Evolutionary conservation across 2,113 vertebrate species (phyloP).

Genomic region (Lycocorax pyrrhopterus): DNA sequence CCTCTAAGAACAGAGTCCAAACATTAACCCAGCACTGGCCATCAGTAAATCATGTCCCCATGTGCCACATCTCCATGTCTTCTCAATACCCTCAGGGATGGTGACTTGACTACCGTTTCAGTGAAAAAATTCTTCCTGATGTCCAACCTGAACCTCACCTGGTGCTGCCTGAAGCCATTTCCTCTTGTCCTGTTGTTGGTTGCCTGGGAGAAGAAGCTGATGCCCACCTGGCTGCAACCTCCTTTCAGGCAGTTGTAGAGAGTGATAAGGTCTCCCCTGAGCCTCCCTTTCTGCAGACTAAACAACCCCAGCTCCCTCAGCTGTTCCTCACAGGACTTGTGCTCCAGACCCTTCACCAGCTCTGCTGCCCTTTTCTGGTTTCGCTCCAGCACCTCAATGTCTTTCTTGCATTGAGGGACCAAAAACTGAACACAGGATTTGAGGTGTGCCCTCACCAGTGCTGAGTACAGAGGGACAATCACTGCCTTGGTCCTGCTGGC

Average conservation of each 20-base stretch:
- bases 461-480: accelerated
- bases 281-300: neutral
- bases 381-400: neutral
- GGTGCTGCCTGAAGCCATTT: neutral
- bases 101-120: neutral
- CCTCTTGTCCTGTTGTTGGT: neutral
- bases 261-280: neutral
- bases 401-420: no score
- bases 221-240: neutral
- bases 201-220: neutral
- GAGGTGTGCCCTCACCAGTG: neutral
- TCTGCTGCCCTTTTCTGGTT: neutral
- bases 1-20: neutral
- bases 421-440: neutral
- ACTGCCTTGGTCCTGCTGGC: neutral
- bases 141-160: neutral
- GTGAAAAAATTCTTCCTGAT: neutral
- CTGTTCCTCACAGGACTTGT: neutral
- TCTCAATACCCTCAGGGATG: neutral
- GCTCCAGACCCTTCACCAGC: neutral
- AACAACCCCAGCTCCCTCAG: neutral
- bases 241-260: neutral
- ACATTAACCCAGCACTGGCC: neutral
- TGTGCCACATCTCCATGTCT: neutral
- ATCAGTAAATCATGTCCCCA: neutral